Evolutionary conservation across 2,113 vertebrate species (phyloP), one percentile per base, ranked within the genome.

Genomic region (Anolis sagrei): DNA sequence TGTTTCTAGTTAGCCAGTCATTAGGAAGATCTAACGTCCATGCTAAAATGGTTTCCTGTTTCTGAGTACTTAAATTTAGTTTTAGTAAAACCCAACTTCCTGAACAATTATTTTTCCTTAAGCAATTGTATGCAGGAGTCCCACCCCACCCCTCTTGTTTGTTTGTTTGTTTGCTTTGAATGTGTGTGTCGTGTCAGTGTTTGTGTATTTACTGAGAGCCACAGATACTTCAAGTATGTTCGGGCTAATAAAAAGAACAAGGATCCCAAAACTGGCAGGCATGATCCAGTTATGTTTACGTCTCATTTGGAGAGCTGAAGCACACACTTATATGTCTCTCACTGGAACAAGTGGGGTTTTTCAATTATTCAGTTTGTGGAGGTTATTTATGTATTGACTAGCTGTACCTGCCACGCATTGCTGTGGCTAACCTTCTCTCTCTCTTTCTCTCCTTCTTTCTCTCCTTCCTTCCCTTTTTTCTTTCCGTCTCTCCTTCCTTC

Each of bases 1-100:
- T 99, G 98, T 98, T 99, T 98, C 98, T 97, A 97, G 97, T 99
- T 99, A 98, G 97, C 95, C 97, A 97, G 97, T 98, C 98, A 98
- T 99, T 99, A 99, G 97, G 97, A 97, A 98, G 97, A 98, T 98
- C 98, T 99, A 98, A 99, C 97, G 93, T 97, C 95, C 96, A 92
- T 93, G 95, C 97, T 95, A 98, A 68, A 99, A 98, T 98, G 96
- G 97, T 96, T 99, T 99, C 98, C 98, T 99, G 98, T 97, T 97
- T 66, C 97, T 93, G 95, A 98, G 97, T 97, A 97, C 97, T 99
- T 98, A 98, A 98, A 97, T 97, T 97, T 95, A 96, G 96, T 97
- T 98, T 97, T 97, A 97, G 97, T 97, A 98, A 99, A 86, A 98
- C 96, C 94, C 95, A 96, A 96, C 97, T 98, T 99, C 98, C 99